Base-by-base conservation (phyloP, 2,113 vertebrate species). In the Pangasianodon hypophthalmus region DNA sequence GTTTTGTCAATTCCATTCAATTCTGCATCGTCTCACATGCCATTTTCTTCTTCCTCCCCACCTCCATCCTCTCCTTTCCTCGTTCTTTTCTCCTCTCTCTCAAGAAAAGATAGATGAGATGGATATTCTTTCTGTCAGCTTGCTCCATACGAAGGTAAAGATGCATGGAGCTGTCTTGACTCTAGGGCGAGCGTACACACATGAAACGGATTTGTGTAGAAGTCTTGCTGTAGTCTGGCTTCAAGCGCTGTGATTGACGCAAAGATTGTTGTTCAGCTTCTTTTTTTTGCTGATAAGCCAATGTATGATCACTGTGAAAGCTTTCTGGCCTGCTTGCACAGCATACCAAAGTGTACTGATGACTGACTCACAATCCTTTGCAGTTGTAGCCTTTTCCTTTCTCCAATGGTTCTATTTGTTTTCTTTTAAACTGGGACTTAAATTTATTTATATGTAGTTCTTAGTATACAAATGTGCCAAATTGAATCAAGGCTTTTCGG, bases 1-100 rank as follows among this genome's bases (percentile, higher is more conserved):
- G 87, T 93, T 91, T 88, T 88, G 91, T 75, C 71, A 46, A n/a
- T 18, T 48, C 13, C 88, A 16, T 60, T 73, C 37, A 58, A 29
- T 87, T 87, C 41, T 84, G 8, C 58, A 67, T 60, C 13, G 13
- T 8, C 29, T n/a, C 32, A 24, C 54, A 13, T 58, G 54, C 11
- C 37, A 60, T 7, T 46, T 11, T 26, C 7, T 14, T 14, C 48
- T 24, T 84, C 85, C 87, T 83, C 79, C 32, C 32, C 14, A 7
- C 50, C 71, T 85, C 77, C 0, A 46, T 58, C 52, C 87, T 73
- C n/a, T 19, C 29, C n/a, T 2, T 41, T 79, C 26, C 75, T 56
- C 77, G 71, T 88, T 58, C 86, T 21, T 6, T 16, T 80, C 37
- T 83, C 62, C 44, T 24, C 2, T 46, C 71, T 69, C 71, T 73